These are phyloP conservation scores for Rhynchopsitta pachyrhyncha DNA, from an alignment of 2,113 vertebrate species.

Conservation along the genomic window DNA sequence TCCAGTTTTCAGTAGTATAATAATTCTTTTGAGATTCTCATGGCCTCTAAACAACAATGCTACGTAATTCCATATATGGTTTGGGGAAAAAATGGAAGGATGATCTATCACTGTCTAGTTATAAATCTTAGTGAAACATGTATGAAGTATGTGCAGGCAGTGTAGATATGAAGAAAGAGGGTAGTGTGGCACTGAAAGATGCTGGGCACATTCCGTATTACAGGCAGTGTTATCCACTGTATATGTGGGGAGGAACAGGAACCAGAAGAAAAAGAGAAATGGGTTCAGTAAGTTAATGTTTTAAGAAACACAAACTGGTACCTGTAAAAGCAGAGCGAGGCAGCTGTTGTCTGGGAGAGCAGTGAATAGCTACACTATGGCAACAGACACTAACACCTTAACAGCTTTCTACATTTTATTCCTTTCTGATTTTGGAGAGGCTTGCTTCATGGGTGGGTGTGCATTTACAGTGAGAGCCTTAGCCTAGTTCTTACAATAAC, in stretches of 20 bases:
- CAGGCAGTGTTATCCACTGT: not conserved
- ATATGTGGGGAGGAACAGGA: not conserved
- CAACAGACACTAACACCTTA: rapidly evolving
- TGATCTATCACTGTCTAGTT: not conserved
- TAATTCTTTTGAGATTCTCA: not conserved
- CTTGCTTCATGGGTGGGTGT: not conserved
- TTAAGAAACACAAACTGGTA: not conserved
- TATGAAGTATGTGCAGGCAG: not conserved
- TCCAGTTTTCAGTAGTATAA: not conserved
- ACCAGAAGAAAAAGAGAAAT: not conserved
- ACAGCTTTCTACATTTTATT: not conserved
- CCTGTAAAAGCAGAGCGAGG: not conserved
- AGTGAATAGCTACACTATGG: not conserved
- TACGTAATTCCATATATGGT: not conserved
- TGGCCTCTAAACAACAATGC: not conserved
- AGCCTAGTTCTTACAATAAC: not conserved
- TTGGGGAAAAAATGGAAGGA: not conserved
- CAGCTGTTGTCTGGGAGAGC: not conserved
- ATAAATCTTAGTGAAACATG: not conserved
- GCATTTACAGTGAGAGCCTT: not conserved
- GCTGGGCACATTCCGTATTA: not conserved
- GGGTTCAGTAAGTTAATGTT: not conserved
- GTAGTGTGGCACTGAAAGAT: not conserved
- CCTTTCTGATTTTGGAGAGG: not conserved
- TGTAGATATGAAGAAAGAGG: not conserved